phyloP scores from a whole-genome alignment of 2,797 vertebrate genomes.

The Anguilla megastoma region DNA sequence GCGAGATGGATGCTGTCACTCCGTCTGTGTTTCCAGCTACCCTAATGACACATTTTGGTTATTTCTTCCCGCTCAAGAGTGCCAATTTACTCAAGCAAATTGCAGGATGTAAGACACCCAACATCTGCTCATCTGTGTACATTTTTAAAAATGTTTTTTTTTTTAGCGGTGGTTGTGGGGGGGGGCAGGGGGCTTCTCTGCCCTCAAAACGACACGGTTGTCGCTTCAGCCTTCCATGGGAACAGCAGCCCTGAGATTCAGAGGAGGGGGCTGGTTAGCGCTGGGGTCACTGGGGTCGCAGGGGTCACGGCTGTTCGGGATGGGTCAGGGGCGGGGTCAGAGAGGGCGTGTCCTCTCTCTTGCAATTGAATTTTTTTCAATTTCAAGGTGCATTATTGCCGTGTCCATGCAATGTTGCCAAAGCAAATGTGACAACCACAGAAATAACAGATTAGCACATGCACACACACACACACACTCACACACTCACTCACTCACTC shows the following conservation, averaged over 20 bases:
- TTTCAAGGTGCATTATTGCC: background rate
- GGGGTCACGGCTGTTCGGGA: background rate
- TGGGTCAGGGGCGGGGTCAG: background rate
- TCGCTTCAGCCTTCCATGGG: background rate
- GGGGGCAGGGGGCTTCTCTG: background rate
- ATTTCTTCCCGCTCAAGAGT: background rate
- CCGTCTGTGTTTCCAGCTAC: background rate
- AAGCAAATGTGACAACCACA: background rate
- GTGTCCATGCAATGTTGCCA: background rate
- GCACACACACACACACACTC: background rate
- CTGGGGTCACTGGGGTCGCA: background rate
- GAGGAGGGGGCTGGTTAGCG: background rate
- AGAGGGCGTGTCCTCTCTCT: background rate
- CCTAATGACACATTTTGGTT: constrained; percentile 12
- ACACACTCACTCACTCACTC: too few relatives aligned
- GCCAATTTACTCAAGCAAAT: background rate
- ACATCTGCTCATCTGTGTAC: background rate
- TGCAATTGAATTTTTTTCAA: background rate
- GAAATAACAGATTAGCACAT: background rate
- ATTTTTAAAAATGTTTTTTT: background rate
- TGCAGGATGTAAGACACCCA: background rate
- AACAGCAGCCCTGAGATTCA: background rate
- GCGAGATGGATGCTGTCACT: background rate
- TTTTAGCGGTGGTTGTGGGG: background rate
- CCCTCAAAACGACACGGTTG: background rate